Percentiles rank a stretch among this genome's conserved stretches.
Conservation (phyloP, 2,797 vertebrate species). For the Cynodonichthys magdalenae region DNA sequence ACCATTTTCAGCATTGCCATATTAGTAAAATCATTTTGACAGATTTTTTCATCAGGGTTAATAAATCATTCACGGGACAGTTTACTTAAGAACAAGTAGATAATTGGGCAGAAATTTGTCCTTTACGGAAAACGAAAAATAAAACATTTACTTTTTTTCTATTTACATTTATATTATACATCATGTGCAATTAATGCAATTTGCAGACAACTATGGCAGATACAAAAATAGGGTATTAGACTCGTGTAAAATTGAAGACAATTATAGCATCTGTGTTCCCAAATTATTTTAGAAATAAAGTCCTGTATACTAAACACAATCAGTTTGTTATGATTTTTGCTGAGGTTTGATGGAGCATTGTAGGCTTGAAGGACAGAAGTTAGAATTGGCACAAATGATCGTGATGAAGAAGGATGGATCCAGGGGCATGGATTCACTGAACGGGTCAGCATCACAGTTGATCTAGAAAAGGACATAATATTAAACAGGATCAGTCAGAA, state of each 20-base stretch:
- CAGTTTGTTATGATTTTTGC: slow-evolving; percentile 49
- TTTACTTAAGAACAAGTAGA: background rate
- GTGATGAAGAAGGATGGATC: slow-evolving; percentile 80
- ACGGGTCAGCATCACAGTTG: slow-evolving; percentile 73
- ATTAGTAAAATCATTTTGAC: background rate
- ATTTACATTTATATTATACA: slow-evolving; percentile 25
- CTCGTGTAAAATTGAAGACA: slow-evolving; percentile 7
- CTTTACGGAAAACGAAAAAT: background rate
- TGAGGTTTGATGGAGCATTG: slow-evolving; percentile 64
- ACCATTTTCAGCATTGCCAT: background rate
- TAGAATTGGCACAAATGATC: slow-evolving; percentile 72
- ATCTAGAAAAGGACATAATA: slow-evolving; percentile 61
- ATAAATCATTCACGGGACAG: background rate
- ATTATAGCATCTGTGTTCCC: slow-evolving; percentile 1
- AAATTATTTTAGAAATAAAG: background rate
- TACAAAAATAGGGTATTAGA: slow-evolving; percentile 23
- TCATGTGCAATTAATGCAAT: slow-evolving; percentile 18
- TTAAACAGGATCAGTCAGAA: background rate
- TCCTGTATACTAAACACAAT: slow-evolving; percentile 25
- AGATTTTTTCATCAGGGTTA: background rate
- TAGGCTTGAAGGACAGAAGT: slow-evolving; percentile 69
- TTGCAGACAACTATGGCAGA: slow-evolving; percentile 16
- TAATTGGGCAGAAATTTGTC: background rate
- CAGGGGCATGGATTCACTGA: slow-evolving; percentile 74
- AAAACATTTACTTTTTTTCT: slow-evolving; percentile 20